Evolutionary conservation across 1,140 invertebrate genomes (phyloP).

Genomic region (Cotesia vestalis): DNA sequence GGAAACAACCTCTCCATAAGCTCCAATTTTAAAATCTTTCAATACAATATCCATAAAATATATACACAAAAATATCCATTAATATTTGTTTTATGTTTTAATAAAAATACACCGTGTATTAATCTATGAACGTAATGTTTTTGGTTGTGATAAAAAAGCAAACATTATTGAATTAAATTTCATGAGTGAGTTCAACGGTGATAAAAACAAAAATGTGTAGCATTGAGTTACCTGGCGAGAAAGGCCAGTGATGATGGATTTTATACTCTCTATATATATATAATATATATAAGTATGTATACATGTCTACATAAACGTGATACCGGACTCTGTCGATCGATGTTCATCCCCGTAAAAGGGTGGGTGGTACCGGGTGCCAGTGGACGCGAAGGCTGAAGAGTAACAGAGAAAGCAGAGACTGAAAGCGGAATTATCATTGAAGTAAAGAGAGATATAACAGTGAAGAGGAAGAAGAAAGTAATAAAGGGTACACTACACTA

Average conservation of each 20-base stretch:
- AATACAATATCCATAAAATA: no score
- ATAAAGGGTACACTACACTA: neutral
- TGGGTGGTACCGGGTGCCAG: conserved; percentile 52
- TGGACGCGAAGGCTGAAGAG: conserved; percentile 22
- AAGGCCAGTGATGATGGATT: conserved; percentile 18
- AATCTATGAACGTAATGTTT: no score
- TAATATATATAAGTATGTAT: neutral
- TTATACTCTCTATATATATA: conserved; percentile 5
- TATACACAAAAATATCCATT: no score
- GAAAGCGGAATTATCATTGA: neutral
- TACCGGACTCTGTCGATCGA: conserved; percentile 54
- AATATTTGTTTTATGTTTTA: no score
- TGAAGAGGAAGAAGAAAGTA: conserved; percentile 1
- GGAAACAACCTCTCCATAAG: conserved; percentile 39
- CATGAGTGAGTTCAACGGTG: neutral
- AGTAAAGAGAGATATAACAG: neutral
- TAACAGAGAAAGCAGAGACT: conserved; percentile 46
- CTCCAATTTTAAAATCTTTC: neutral
- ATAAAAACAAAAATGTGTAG: conserved; percentile 1
- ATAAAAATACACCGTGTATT: no score
- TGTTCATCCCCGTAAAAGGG: conserved; percentile 64
- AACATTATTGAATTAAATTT: conserved; percentile 13
- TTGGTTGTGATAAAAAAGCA: neutral
- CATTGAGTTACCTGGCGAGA: conserved; percentile 28
- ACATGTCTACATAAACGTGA: neutral